These are phyloP conservation scores for Auanema freiburgensis DNA, from an alignment of 2,888 invertebrate genomes.

Conservation along the genomic window DNA sequence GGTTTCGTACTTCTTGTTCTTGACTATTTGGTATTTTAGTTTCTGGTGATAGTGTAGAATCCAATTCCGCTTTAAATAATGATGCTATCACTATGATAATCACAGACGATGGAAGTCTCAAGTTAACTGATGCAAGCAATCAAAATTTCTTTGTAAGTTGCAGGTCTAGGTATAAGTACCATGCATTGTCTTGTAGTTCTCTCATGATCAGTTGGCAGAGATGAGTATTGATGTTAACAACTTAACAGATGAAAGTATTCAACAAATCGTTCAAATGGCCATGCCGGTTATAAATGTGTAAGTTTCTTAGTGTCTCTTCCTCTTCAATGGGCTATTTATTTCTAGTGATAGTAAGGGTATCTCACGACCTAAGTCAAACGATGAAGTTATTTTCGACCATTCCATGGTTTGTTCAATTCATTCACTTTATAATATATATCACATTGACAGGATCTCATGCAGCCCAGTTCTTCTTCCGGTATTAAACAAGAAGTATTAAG, in stretches of 20 bases:
- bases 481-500: too few relatives aligned
- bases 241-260: constrained; percentile 38
- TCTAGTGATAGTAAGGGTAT: background rate
- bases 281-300: constrained; percentile 26
- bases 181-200: constrained; percentile 28
- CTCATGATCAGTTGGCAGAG: constrained; percentile 30
- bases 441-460: background rate
- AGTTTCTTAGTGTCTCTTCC: constrained; percentile 5
- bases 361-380: background rate
- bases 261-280: constrained; percentile 39
- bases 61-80: constrained; percentile 1
- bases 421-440: background rate
- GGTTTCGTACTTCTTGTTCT: too few relatives aligned
- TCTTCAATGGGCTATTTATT: background rate
- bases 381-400: background rate
- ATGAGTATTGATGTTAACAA: constrained; percentile 43
- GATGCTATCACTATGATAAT: constrained; percentile 32
- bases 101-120: constrained; percentile 40
- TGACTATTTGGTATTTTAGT: too few relatives aligned
- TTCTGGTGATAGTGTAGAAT: too few relatives aligned
- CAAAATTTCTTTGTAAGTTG: constrained; percentile 35
- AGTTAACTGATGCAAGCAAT: constrained; percentile 32
- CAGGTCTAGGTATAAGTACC: background rate
- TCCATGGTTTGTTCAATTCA: background rate
- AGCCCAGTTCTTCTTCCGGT: background rate